These are phyloP conservation scores for Alosa alosa DNA, from an alignment of 2,113 vertebrate species.

Conservation along the genomic window DNA sequence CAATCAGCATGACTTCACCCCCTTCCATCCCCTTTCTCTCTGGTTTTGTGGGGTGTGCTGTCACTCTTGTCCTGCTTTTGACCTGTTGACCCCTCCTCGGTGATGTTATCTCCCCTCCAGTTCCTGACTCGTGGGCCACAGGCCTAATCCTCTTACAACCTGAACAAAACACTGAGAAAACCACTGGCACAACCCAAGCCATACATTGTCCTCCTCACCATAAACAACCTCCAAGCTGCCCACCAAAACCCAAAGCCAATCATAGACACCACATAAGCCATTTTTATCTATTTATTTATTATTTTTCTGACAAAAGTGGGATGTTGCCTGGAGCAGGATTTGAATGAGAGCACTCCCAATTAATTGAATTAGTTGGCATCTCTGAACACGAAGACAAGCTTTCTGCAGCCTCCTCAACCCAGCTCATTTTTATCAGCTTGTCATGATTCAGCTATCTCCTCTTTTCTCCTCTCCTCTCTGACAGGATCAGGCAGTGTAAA, in stretches of 20 bases:
- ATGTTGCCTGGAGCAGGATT: background rate
- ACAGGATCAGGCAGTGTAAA: conserved; percentile 50
- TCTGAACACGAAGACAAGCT: background rate
- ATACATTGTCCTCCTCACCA: background rate
- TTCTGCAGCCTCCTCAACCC: background rate
- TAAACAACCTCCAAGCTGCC: background rate
- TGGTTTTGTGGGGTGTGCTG: conserved; percentile 18
- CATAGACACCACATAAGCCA: background rate
- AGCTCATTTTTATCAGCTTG: background rate
- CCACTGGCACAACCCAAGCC: background rate
- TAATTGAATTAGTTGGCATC: background rate
- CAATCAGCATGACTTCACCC: background rate
- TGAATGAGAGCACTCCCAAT: background rate
- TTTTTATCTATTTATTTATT: background rate
- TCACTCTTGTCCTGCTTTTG: conserved; percentile 32
- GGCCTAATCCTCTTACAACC: conserved; percentile 19
- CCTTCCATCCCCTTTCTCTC: background rate
- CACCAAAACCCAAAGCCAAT: background rate
- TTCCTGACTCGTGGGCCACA: conserved; percentile 32
- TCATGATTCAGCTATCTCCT: background rate
- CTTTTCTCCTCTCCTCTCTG: conserved; percentile 9
- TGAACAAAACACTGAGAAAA: conserved; percentile 3
- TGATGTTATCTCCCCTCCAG: conserved; percentile 41
- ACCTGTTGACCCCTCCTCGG: conserved; percentile 27
- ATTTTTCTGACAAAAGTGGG: background rate